Base-by-base conservation (phyloP, 2,113 vertebrate species). In the Marmota flaviventris region DNA sequence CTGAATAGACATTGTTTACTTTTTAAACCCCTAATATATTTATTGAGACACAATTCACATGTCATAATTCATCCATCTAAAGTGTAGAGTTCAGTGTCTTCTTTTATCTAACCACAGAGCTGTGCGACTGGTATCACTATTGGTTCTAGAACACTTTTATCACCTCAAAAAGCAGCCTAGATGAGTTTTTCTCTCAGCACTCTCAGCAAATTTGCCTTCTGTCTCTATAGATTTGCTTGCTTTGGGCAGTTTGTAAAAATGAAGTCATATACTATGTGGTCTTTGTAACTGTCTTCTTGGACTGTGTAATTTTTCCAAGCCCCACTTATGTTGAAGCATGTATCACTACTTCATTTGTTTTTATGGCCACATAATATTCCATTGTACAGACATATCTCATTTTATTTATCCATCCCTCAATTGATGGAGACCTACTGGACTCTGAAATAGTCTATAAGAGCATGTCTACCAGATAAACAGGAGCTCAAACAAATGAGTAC, bases 381-480 rank as follows among this genome's bases (percentile, higher is more conserved):
- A 70, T 2, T 45, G 39, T 39, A 63, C 78, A 39, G 58, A 78
- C 32, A 56, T 4, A 48, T 6, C 56, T 56, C 18, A 17, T 85
- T 93, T 73, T 93, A 24, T 91, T 72, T 56, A n/a, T 13, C 39
- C 53, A 56, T 34, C 39, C 12, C 58, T 56, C 34, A 75, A 42
- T 8, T 76, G 65, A 89, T 78, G 29, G 53, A 53, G 25, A 53
- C 61, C 34, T 56, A 37, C 0, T 81, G 58, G 58, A 75, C 77
- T 94, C 84, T 93, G 81, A 96, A 87, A 34, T 42, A 45, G 51
- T 37, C 78, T 45, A 25, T 11, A 95, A 82, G 77, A 69, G 56
- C 63, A 51, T 65, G 48, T 67, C 53, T 70, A 24, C 2, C 42
- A 29, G 65, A 51, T 18, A 84, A 75, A 58, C 0, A 53, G 78